Evolutionary conservation across 2,113 vertebrate genomes (phyloP).

Genomic region (Taurulus bubalis): DNA sequence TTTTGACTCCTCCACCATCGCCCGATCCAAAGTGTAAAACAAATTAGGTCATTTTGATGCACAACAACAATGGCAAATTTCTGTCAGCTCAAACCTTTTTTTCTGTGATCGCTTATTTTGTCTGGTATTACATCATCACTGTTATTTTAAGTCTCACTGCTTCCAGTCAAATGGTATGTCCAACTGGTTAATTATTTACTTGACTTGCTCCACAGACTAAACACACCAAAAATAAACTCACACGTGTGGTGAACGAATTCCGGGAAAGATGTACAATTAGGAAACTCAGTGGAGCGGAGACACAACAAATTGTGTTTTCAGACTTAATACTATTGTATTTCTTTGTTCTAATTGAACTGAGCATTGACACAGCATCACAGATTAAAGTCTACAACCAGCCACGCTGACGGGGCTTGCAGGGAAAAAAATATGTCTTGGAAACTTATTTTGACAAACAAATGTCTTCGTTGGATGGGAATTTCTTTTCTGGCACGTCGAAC

Average conservation of each 20-base stretch:
- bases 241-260: conserved; percentile 65
- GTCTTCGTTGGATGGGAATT: background rate
- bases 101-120: background rate
- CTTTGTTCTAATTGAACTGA: conserved; percentile 66
- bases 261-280: conserved; percentile 71
- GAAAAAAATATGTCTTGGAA: conserved; percentile 9
- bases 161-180: conserved; percentile 21
- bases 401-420: background rate
- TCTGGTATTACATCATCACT: background rate
- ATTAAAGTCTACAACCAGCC: conserved; percentile 37
- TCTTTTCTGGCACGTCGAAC: conserved; percentile 11
- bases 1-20: conserved; percentile 26
- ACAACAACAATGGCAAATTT: background rate
- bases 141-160: too few relatives aligned
- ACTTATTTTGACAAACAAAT: conserved; percentile 37
- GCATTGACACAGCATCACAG: conserved; percentile 42
- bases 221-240: conserved; percentile 61
- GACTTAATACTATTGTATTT: conserved; percentile 62
- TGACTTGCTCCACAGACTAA: conserved; percentile 54
- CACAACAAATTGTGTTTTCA: conserved; percentile 74
- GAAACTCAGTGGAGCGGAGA: conserved; percentile 64
- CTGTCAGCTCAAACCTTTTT: background rate
- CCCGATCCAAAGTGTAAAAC: background rate
- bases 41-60: conserved; percentile 18
- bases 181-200: conserved; percentile 72